Conservation (phyloP, 2,797 vertebrate genomes). For the Gephyroberyx darwinii region DNA sequence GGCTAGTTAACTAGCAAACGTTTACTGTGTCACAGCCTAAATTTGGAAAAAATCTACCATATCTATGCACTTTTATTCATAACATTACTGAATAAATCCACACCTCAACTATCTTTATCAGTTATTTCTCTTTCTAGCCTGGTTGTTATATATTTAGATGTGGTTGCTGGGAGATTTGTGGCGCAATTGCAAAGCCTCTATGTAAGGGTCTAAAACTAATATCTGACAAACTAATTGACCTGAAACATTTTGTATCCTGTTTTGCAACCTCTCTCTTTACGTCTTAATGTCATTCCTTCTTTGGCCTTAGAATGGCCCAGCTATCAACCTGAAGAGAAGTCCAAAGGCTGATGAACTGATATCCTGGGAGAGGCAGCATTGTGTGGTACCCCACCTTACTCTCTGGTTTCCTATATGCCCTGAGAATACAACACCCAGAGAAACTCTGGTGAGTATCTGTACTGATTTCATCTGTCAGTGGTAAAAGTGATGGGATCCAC, state of each 20-base stretch:
- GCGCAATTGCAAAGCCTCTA: too few species aligned
- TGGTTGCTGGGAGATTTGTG: too few species aligned
- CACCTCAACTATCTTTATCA: too few species aligned
- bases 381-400: slow-evolving; percentile 43
- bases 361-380: slow-evolving; percentile 55
- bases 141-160: too few species aligned
- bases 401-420: slow-evolving; percentile 76
- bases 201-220: too few species aligned
- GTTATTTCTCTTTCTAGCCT: too few species aligned
- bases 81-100: too few species aligned
- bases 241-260: background rate
- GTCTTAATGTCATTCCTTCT: slow-evolving; percentile 21
- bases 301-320: slow-evolving; percentile 75
- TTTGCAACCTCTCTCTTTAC: background rate
- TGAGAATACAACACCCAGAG: slow-evolving; percentile 62
- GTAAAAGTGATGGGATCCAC: slow-evolving; percentile 20
- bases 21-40: too few species aligned
- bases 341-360: slow-evolving; percentile 80
- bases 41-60: too few species aligned
- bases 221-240: too few species aligned
- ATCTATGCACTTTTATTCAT: too few species aligned
- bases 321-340: slow-evolving; percentile 79
- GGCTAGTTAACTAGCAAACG: too few species aligned
- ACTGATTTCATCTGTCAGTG: slow-evolving; percentile 11
- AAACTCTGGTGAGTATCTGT: slow-evolving; percentile 73